Base-by-base conservation (phyloP, 2,113 vertebrate species). In the Rhinogobius similis region DNA sequence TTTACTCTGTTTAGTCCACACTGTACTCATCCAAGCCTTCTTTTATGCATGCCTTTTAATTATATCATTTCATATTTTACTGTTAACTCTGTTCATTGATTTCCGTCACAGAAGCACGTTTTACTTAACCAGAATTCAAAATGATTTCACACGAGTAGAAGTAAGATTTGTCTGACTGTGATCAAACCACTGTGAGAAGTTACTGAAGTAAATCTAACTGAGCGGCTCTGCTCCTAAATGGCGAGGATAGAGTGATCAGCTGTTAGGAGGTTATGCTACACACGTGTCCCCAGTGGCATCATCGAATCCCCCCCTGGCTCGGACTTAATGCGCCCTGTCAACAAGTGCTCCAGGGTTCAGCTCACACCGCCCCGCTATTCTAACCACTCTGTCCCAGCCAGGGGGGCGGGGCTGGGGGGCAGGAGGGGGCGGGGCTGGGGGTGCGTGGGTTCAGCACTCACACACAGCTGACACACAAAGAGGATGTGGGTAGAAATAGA, bases 281-380 rank as follows among this genome's bases (percentile, higher is more conserved):
- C 86, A 82, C 79, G 75, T 85, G 84, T 84, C 77, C 81, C 87
- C 32, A 43, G 76, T 86, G 82, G 82, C 79, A 86, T 89, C 82
- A 88, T 84, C 78, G 78, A 81, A 83, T 82, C 16, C 4, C 43
- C 86, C 82, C 77, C 13, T 39, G 50, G 75, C 73, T 81, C 76
- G 41, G 77, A 79, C 84, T 84, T 78, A 86, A 85, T 83, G 70
- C 86, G 70, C 75, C 85, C 79, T 90, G 89, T 91, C 89, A 88
- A 86, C 86, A 89, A 87, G 81, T 83, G 84, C 86, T 87, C 77
- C 79, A 52, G 80, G 78, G 82, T 82, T 80, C 81, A 75, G 62
- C 68, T 85, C 79, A 81, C 62, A 68, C 79, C 70, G 58, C 70
- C 56, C 81, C 77, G 82, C 69, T 82, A 81, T 89, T 89, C 78